Evolutionary conservation across 1,140 invertebrate genomes (phyloP).

Genomic region (Phthorimaea operculella): DNA sequence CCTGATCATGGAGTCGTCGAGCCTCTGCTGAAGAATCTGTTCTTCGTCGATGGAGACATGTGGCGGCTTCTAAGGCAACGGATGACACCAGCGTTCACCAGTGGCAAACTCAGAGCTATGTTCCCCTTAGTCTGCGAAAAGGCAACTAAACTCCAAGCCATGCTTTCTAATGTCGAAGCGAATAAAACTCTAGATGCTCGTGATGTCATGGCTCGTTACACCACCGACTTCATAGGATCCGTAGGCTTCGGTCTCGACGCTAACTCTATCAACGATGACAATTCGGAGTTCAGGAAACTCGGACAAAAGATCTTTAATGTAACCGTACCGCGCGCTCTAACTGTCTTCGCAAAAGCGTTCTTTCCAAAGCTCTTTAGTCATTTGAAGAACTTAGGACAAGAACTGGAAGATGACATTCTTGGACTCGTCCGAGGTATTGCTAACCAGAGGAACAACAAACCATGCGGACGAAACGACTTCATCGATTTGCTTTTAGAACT

Average conservation of each 20-base stretch:
- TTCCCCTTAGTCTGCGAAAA: not conserved
- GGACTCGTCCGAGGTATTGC: conserved; percentile 11
- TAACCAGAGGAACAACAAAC: conserved; percentile 2
- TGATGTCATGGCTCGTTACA: conserved; percentile 23
- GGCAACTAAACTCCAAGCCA: conserved; percentile 16
- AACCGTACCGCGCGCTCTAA: not conserved
- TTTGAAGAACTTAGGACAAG: not conserved
- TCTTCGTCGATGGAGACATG: conserved; percentile 1
- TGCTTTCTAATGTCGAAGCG: not conserved
- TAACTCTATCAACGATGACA: conserved; percentile 21
- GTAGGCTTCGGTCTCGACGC: conserved; percentile 22
- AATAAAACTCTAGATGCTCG: conserved; percentile 33
- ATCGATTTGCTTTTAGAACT: not conserved
- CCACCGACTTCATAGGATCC: conserved; percentile 47
- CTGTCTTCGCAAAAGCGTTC: not conserved
- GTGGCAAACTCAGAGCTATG: not conserved
- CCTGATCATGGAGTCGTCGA: conserved; percentile 9
- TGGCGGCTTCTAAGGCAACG: not conserved
- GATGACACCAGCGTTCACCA: conserved; percentile 1
- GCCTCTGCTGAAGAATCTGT: not conserved
- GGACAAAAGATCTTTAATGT: conserved; percentile 29
- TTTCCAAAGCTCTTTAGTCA: conserved; percentile 23
- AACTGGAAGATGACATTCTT: conserved; percentile 1
- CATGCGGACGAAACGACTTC: not conserved
- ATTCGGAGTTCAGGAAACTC: conserved; percentile 54